phyloP scores from a whole-genome alignment of 37 sponge, comb jelly and placozoan species.

The Aphrocallistes beatrix region DNA sequence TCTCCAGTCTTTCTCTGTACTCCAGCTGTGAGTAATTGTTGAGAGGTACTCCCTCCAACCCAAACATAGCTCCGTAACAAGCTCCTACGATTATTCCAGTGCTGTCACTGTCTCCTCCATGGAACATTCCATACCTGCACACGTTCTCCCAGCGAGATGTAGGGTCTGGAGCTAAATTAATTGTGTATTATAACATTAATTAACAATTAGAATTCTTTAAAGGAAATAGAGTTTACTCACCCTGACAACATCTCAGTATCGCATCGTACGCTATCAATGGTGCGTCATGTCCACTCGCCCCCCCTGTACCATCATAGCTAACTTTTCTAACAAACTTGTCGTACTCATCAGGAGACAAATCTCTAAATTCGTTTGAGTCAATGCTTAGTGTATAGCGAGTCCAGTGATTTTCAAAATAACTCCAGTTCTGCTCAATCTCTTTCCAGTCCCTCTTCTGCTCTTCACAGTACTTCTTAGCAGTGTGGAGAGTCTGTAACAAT shows the following conservation, averaged over 20 bases:
- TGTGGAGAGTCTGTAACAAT: conserved; percentile 19
- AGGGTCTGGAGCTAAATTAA: neutral
- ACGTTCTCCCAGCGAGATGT: conserved; percentile 16
- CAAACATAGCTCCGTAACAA: conserved; percentile 37
- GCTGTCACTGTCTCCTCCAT: conserved; percentile 26
- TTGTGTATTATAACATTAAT: too few relatives aligned
- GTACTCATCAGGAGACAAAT: neutral
- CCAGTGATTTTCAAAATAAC: conserved; percentile 20
- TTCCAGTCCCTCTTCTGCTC: conserved; percentile 36
- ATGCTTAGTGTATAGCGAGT: neutral
- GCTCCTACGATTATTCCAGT: conserved; percentile 42
- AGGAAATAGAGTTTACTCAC: too few relatives aligned
- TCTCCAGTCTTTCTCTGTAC: conserved; percentile 30
- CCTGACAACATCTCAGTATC: neutral
- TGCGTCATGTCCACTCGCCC: conserved; percentile 22
- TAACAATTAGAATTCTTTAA: too few relatives aligned
- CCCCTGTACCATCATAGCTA: neutral
- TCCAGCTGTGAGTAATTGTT: conserved; percentile 32
- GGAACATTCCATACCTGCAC: conserved; percentile 21
- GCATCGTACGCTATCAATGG: conserved; percentile 33
- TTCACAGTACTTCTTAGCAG: conserved; percentile 34
- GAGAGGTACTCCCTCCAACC: conserved; percentile 34
- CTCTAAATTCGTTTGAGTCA: neutral
- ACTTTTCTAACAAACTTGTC: neutral
- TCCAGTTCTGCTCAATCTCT: conserved; percentile 24